Base-by-base conservation (phyloP, 2,888 invertebrate genomes). In the Tetrapedia diversipes region DNA sequence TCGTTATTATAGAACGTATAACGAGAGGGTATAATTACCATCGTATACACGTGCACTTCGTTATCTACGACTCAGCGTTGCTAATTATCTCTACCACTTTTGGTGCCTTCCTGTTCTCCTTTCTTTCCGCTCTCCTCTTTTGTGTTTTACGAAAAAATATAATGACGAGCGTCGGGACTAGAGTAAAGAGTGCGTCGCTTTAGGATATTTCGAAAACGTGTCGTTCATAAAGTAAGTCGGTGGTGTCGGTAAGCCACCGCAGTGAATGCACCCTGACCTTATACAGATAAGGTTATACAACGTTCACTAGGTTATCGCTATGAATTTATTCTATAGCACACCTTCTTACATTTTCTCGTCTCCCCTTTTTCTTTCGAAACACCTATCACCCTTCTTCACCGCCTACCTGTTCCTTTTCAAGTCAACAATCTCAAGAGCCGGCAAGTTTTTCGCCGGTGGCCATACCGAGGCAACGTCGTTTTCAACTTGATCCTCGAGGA, bases 21-120 rank as follows among this genome's bases (percentile, higher is more conserved):
- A 49, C 67, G 70, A 65, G 71, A 47, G 69, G 54, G 51, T 76
- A 53, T 81, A 84, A 84, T 82, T 79, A 70, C 67, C 70, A 56
- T 66, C 39, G 53, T 69, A 27, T 72, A 56, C 56, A 70, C 57
- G n/a, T 45, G 57, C 47, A 37, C 73, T 80, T 78, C 54, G 78
- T 84, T 84, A 78, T 70, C 54, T 67, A 56, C 67, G 64, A 75
- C 57, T 78, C 73, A 57, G 54, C 65, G 27, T 43, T 59, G 56
- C 59, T 77, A 81, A 83, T 83, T 83, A 77, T 74, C 59, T 60
- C 65, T 27, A 6, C 8, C 19, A 64, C 66, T 71, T 66, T 64
- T 53, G 22, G 45, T 39, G 24, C 22, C 14, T 7, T 3, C 1
- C 2, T 4, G 6, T 4, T 16, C 32, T 2, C 6, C 11, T 37